Evolutionary conservation across 2,888 invertebrate genomes (phyloP).

Genomic region (Trissolcus japonicus): DNA sequence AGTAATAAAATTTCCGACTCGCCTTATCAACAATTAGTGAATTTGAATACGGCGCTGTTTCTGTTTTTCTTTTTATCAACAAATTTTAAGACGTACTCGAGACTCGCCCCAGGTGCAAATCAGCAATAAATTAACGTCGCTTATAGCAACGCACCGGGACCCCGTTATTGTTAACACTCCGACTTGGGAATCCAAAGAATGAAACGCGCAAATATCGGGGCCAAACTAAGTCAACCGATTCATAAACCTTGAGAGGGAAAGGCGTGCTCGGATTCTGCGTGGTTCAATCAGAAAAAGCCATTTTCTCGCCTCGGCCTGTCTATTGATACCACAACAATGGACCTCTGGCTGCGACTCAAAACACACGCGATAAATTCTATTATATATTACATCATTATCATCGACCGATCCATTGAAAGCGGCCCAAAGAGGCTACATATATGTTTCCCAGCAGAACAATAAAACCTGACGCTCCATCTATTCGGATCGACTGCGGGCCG

Average conservation of each 20-base stretch:
- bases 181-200: constrained; percentile 43
- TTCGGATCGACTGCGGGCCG: constrained; percentile 2
- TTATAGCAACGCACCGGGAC: not conserved
- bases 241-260: constrained; percentile 56
- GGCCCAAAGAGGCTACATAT: no score
- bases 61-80: not conserved
- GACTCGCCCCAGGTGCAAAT: no score
- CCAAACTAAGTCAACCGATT: constrained; percentile 39
- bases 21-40: no score
- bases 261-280: constrained; percentile 49
- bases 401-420: not conserved
- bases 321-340: constrained; percentile 44
- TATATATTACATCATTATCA: constrained; percentile 8
- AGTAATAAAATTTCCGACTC: no score
- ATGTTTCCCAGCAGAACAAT: constrained; percentile 6
- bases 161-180: constrained; percentile 26
- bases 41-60: no score
- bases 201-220: constrained; percentile 26
- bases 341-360: constrained; percentile 16
- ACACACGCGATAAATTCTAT: constrained; percentile 15
- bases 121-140: no score
- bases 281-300: constrained; percentile 50
- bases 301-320: constrained; percentile 24
- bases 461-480: constrained; percentile 13
- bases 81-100: not conserved